Evolutionary conservation across 2,113 vertebrate genomes (phyloP), one percentile per base, ranked within the genome.

Genomic region (Trogon melanurus): DNA sequence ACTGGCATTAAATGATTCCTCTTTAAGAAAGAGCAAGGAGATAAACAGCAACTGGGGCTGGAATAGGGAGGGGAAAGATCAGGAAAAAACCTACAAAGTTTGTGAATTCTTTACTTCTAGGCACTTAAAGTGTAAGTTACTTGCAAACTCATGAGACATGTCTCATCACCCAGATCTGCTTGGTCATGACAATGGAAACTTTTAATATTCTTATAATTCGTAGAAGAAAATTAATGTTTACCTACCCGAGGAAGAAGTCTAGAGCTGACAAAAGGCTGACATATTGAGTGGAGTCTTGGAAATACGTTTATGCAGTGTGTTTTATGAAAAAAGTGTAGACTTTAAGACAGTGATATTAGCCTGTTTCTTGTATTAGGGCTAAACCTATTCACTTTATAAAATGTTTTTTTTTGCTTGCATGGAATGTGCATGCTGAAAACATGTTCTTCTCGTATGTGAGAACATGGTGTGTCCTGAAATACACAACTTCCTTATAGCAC

Each of bases 41-140:
- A 53, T 57, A 44, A 70, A 36, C 2, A 69, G 4, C 3, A 5
- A 25, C 4, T 29, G 11, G 2, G 16, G 3, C 29, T 61, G 6
- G 4, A 3, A 5, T 1, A n/a, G 3, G 27, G 4, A 61, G 14
- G 5, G 70, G 7, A 45, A 66, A 79, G 13, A 47, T 20, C 4
- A 38, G 23, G 2, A 10, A 56, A 58, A 14, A 2, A 3, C 0
- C 5, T 15, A 41, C 10, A 48, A n/a, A 53, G 3, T 17, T 22
- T 60, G 11, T 41, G 21, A 36, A 19, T 41, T 30, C 2, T 74
- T 79, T 12, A 20, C 7, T 58, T 89, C 12, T 36, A 4, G 16
- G 2, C 16, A 53, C 21, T 14, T 57, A 17, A 60, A 76, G 16
- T 27, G 45, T 34, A 34, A 56, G 3, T 26, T 54, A 5, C 27